Evolutionary conservation across 2,888 invertebrate genomes (phyloP), one percentile per base, ranked within the genome.

Genomic region (Campoplex capitator): DNA sequence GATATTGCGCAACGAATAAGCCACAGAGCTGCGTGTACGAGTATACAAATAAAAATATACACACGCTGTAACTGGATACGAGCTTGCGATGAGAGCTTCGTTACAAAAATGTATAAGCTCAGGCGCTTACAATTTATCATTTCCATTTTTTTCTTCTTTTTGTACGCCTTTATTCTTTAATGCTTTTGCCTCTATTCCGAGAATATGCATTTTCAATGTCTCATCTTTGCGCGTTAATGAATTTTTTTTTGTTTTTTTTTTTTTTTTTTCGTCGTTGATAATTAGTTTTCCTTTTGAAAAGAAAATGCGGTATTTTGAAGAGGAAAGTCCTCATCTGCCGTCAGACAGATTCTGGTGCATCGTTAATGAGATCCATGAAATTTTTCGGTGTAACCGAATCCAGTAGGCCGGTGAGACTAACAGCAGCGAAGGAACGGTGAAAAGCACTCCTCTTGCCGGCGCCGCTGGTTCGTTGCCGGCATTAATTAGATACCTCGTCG

Each of bases 1-100:
- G 90, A 89, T 89, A 90, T 88, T 89, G 77, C 68, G 68, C 68
- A 78, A 71, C 85, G 71, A 71, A 74, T 74, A 81, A 80, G 51
- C 62, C 67, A 54, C 74, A 32, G 8, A 32, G 51, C 54, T 58
- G 32, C 67, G 62, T 62, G 62, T 62, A 62, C 62, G 13, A 1
- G 16, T 62, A 32, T 32, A 62, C 62, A 16, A 62, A 58, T 32
- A 80, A 35, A 58, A 9, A 48, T 70, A 67, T 73, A 76, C 81
- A 38, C 73, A 13, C 28, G 7, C 42, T 75, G 89, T 89, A 90
- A 90, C 88, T 38, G 84, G 88, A 90, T 83, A 70, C 45, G 2
- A 45, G 45, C 48, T 84, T 84, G 76, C 81, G 88, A 88, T 78
- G 77, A 84, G 88, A 86, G 83, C 82, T 82, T 87, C 85, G 84